Base-by-base conservation (phyloP, 2,797 vertebrate species). In the Paedocypris micromegethes region DNA sequence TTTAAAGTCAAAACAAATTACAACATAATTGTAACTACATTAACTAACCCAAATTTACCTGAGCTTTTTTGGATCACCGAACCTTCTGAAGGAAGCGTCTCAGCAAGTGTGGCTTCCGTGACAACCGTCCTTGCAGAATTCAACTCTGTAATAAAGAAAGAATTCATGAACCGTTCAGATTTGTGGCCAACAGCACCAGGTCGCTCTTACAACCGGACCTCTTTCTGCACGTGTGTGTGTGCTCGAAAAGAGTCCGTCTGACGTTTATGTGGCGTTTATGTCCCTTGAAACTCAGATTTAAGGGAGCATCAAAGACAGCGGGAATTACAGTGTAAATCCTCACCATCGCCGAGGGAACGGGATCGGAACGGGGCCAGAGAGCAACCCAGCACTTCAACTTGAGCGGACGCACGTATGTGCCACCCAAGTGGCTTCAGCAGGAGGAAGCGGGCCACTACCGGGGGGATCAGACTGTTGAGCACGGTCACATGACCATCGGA, bases 331-430 rank as follows among this genome's bases (percentile, higher is more conserved):
- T 38, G 59, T 5, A 5, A 23, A 41, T 5, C 38, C 56, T 63
- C 64, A 82, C 45, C 74, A 86, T 83, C 72, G 61, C 55, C 37
- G 0, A 59, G 1, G 44, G 80, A 9, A 42, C 63, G 81, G 0
- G 81, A 73, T 76, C 75, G 82, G 6, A 81, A 66, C 0, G 0
- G 77, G 53, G 57, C 47, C 5, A 56, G 53, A 5, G 80, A 83
- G 72, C 92, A 94, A 50, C 93, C 93, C 74, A 90, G 58, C 58
- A 93, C 76, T 57, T 88, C 87, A 70, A 92, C 80, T 79, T 84
- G 86, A 56, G 85, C 72, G 3, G 88, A 88, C 5, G 86, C 41
- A 0, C 4, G 82, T 43, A 79, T 77, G 0, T 86, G 82, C 90
- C 91, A 93, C 52, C 51, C 84, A 54, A 82, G 82, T 0, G 92